Base-by-base conservation (phyloP, 2,888 invertebrate genomes). In the Tenthredo livida region DNA sequence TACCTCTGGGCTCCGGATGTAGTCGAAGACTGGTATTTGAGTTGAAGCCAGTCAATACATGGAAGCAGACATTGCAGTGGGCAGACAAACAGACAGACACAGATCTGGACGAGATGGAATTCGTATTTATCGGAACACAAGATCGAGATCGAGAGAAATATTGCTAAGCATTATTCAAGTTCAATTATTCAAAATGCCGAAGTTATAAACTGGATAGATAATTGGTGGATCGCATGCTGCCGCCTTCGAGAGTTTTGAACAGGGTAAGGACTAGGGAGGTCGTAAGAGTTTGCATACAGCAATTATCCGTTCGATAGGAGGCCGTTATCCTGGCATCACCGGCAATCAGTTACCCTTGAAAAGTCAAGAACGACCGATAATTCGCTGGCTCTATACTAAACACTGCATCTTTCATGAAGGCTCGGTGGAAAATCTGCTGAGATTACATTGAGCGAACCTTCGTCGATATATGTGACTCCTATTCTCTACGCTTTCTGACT, bases 141-240 rank as follows among this genome's bases (percentile, higher is more conserved):
- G 21, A 1, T 40, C n/a, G n/a, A 4, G 80, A 33, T 37, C 40
- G 47, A 12, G 54, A 84, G 25, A n/a, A 72, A 37, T 43, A 54
- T 33, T 73, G 47, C 54, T 15, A 25, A 77, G 80, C 65, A 86
- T 88, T 85, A 86, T 70, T 86, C 85, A 86, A 87, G 67, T 67
- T 67, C 86, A 84, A 87, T 88, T 87, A 87, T 88, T 87, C 65
- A 50, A 85, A 72, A 29, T 83, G 85, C 86, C 73, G 10, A 82
- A 88, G 86, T 87, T 86, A 86, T 86, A 86, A 87, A 87, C 86
- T 87, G 87, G 87, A 87, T 86, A 33, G 73, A 84, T 87, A 87
- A 88, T 86, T 86, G 87, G 65, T 47, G 85, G 77, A 86, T 86
- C 73, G 86, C 85, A 70, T 86, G 86, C 85, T 86, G 86, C 85